Percentiles rank a stretch among this genome's conserved stretches.
Evolutionary conservation across 2,113 vertebrate genomes (phyloP).

Genomic region (Tragelaphus buxtoni): DNA sequence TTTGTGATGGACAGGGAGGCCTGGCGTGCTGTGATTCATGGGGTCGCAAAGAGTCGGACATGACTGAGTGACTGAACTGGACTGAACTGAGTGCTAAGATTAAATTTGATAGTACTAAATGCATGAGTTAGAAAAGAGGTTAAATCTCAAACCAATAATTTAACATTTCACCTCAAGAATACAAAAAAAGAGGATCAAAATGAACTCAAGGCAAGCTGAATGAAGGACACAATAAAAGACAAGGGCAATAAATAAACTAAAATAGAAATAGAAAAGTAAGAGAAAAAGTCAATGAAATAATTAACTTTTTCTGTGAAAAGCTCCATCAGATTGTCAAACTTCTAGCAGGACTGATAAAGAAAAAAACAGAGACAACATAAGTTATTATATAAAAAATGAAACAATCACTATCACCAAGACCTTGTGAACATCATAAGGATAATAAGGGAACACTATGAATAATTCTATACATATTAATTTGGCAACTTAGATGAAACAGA

Average conservation of each 20-base stretch:
- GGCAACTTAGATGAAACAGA: neutral
- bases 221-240: neutral
- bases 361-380: neutral
- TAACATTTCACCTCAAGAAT: neutral
- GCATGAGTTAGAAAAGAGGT: neutral
- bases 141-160: neutral
- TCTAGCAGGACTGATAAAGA: neutral
- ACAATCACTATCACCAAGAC: neutral
- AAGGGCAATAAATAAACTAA: neutral
- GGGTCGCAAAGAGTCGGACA: too few species aligned
- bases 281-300: constrained; percentile 5
- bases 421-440: neutral
- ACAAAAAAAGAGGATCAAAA: neutral
- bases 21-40: too few species aligned
- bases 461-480: neutral
- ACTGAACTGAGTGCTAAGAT: neutral
- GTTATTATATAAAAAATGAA: neutral
- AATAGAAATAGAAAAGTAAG: neutral
- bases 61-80: too few species aligned
- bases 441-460: neutral
- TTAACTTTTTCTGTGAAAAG: neutral
- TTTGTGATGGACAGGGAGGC: too few species aligned
- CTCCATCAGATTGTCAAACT: neutral
- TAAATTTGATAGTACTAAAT: neutral
- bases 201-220: neutral